These are phyloP conservation scores for Parambassis ranga DNA, from an alignment of 2,797 vertebrate genomes.

Conservation along the genomic window DNA sequence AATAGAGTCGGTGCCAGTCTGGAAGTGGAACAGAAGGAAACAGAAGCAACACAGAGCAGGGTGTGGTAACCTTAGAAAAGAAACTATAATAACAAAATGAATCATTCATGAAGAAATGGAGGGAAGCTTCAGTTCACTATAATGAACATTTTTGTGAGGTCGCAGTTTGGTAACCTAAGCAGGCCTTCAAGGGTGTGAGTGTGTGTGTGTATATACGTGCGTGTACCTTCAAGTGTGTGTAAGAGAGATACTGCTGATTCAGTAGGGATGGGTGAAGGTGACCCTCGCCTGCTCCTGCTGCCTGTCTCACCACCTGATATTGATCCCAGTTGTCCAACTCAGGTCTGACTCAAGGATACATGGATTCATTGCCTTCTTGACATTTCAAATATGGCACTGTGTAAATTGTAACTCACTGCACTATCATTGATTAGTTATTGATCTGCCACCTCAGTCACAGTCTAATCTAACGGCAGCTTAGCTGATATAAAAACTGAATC, in stretches of 20 bases:
- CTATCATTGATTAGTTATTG: slow-evolving; percentile 68
- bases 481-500: slow-evolving; percentile 43
- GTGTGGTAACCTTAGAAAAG: slow-evolving; percentile 28
- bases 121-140: slow-evolving; percentile 36
- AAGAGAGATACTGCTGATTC: slow-evolving; percentile 83
- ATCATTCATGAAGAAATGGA: slow-evolving; percentile 53
- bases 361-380: slow-evolving; percentile 66
- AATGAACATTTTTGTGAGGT: slow-evolving; percentile 73
- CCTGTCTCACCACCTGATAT: slow-evolving; percentile 78
- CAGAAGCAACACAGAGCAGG: slow-evolving; percentile 17
- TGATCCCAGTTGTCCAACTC: slow-evolving; percentile 73
- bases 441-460: slow-evolving; percentile 48
- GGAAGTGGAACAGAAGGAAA: neutral
- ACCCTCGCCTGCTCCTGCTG: slow-evolving; percentile 74
- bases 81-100: slow-evolving; percentile 59
- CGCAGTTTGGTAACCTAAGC: slow-evolving; percentile 77
- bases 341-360: slow-evolving; percentile 71
- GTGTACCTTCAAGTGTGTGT: slow-evolving; percentile 26
- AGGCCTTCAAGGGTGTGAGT: slow-evolving; percentile 44
- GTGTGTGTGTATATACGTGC: slow-evolving; percentile 39
- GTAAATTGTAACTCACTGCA: slow-evolving; percentile 57
- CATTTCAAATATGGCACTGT: slow-evolving; percentile 72
- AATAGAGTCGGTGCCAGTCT: neutral
- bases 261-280: slow-evolving; percentile 83
- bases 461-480: slow-evolving; percentile 54